phyloP scores from a whole-genome alignment of 2,888 invertebrate genomes.

The Cerastoderma edule region DNA sequence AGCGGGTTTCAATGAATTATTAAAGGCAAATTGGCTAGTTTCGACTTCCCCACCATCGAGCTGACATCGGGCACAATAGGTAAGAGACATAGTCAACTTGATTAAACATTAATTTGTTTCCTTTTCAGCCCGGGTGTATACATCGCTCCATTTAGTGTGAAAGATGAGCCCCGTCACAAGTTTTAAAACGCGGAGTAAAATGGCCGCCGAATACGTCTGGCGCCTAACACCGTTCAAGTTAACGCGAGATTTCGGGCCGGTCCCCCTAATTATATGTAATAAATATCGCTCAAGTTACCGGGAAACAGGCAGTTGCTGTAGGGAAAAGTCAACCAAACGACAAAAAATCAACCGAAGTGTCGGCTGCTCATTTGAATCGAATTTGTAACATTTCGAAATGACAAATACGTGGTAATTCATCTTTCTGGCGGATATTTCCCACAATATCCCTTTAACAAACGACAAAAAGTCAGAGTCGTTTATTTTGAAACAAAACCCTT shows the following conservation, averaged over 20 bases:
- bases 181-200: slow-evolving; percentile 17
- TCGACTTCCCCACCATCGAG: slow-evolving; percentile 14
- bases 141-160: slow-evolving; percentile 20
- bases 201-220: slow-evolving; percentile 36
- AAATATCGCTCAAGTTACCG: slow-evolving; percentile 40
- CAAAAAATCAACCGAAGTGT: slow-evolving; percentile 44
- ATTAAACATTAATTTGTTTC: slow-evolving; percentile 60
- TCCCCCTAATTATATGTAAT: slow-evolving; percentile 53
- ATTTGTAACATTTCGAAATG: slow-evolving; percentile 59
- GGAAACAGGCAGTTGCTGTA: slow-evolving; percentile 35
- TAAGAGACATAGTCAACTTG: slow-evolving; percentile 42
- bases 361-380: slow-evolving; percentile 50
- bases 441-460: slow-evolving; percentile 8
- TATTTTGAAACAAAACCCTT: slow-evolving; percentile 16
- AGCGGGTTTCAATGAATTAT: slow-evolving; percentile 11
- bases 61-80: slow-evolving; percentile 28
- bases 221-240: slow-evolving; percentile 43
- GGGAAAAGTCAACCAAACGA: slow-evolving; percentile 42
- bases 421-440: slow-evolving; percentile 36
- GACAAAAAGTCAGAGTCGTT: not conserved
- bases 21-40: slow-evolving; percentile 24
- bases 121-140: slow-evolving; percentile 34
- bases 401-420: slow-evolving; percentile 60
- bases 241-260: slow-evolving; percentile 31
- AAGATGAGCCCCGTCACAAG: slow-evolving; percentile 22